These are phyloP conservation scores for Maniola hyperantus DNA, from an alignment of 2,888 invertebrate genomes.

Conservation along the genomic window DNA sequence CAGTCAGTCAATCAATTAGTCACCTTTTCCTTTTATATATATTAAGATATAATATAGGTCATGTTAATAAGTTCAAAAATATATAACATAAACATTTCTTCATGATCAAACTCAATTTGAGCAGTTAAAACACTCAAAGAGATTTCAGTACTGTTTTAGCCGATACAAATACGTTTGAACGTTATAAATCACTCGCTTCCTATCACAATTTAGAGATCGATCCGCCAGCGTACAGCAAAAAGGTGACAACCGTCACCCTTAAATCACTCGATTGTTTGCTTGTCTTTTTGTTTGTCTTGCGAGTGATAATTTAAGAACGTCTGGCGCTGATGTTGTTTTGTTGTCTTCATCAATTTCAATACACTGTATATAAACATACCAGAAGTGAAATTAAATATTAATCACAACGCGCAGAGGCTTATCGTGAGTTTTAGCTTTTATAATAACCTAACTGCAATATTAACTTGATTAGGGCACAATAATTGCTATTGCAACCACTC, in stretches of 20 bases:
- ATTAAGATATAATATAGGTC: too few species aligned
- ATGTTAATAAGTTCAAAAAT: too few species aligned
- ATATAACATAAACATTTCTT: not conserved
- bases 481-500: too few species aligned
- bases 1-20: too few species aligned
- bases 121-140: conserved; percentile 25
- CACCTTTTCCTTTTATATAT: too few species aligned
- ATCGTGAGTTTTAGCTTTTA: too few species aligned
- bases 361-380: too few species aligned
- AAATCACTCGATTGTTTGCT: conserved; percentile 65
- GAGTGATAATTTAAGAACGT: conserved; percentile 30
- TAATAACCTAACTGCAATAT: too few species aligned
- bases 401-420: too few species aligned
- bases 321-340: conserved; percentile 19
- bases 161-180: conserved; percentile 26
- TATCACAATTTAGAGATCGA: conserved; percentile 66
- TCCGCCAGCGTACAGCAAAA: conserved; percentile 49
- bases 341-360: conserved; percentile 25
- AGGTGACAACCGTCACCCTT: conserved; percentile 44
- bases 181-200: conserved; percentile 67
- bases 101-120: conserved; percentile 23
- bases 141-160: conserved; percentile 36
- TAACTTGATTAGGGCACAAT: too few species aligned
- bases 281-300: conserved; percentile 17
- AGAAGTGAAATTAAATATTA: too few species aligned